Evolutionary conservation across 2,888 invertebrate species (phyloP).

Genomic region (Petrophora chlorosata): DNA sequence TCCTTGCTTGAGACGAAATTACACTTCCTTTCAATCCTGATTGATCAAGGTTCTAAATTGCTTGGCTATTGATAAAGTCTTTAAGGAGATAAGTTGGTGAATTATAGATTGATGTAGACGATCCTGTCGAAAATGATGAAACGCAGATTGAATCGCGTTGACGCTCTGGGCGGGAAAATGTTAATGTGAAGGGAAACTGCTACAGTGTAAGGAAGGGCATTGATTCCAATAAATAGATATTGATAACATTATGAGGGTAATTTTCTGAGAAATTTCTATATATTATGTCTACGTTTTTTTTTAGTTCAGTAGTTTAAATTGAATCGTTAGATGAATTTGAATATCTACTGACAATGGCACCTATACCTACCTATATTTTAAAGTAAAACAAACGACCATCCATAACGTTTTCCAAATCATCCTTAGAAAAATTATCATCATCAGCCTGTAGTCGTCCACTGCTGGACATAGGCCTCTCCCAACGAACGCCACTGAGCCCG

Average conservation of each 20-base stretch:
- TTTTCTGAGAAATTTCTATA: too few species aligned
- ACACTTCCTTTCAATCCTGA: slow-evolving; percentile 6
- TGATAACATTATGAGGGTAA: not conserved
- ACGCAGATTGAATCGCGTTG: slow-evolving; percentile 66
- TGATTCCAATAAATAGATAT: slow-evolving; percentile 7
- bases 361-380: too few species aligned
- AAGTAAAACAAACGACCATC: too few species aligned
- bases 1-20: slow-evolving; percentile 16
- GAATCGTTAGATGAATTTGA: too few species aligned
- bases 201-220: slow-evolving; percentile 26
- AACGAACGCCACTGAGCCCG: too few species aligned
- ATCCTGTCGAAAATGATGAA: slow-evolving; percentile 60
- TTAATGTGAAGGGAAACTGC: slow-evolving; percentile 47
- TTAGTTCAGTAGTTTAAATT: too few species aligned
- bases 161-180: slow-evolving; percentile 69
- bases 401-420: too few species aligned
- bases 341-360: too few species aligned
- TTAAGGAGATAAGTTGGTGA: slow-evolving; percentile 35
- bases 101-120: slow-evolving; percentile 64
- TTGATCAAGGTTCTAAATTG: slow-evolving; percentile 39
- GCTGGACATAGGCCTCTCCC: too few species aligned
- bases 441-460: too few species aligned
- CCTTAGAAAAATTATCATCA: too few species aligned
- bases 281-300: too few species aligned
- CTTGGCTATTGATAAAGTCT: slow-evolving; percentile 8